Base-by-base conservation (phyloP, 2,797 vertebrate species). In the Anguilla pacifica region DNA sequence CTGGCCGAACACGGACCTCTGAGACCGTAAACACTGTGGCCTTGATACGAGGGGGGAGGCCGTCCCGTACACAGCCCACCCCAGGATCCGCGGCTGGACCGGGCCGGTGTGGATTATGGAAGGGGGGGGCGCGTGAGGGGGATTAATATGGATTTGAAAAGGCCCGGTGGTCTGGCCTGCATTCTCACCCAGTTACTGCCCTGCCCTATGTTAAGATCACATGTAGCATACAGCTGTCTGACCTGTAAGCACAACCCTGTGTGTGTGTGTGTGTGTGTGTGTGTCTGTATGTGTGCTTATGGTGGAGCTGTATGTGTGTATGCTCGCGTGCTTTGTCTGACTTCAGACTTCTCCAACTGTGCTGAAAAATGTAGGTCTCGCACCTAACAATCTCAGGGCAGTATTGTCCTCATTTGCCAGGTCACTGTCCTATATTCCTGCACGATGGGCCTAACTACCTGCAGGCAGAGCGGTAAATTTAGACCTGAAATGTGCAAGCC, bases 81-180 rank as follows among this genome's bases (percentile, higher is more conserved):
- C 74, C 17, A 4, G 72, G 13, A 13, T 17, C 7, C 28, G 70
- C 28, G 28, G n/a, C 28, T 28, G 28, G 39, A 77, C 35, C 51
- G 49, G 88, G 67, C 85, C 89, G 13, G 85, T 84, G 55, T 51
- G 77, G 61, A 13, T 53, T 3, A 57, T 15, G 55, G 81, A 5
- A 53, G 35, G 83, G 72, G 9, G 70, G 85, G 28, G 13, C 5
- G 43, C 53, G 31, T 28, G 49, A 55, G 67, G 43, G 86, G 90
- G 93, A 94, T 94, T 93, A 93, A 91, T 35, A 35, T 31, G 91
- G 91, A 94, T 94, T 94, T 94, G 85, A 55, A 89, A 64, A 77
- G 85, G 89, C 85, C 86, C 3, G n/a, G 70, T 35, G 2, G 9
- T 9, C 70, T 90, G 90, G 91, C 88, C 91, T 89, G 92, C 92